Conservation (phyloP, 2,797 vertebrate species). For the Anabas testudineus region DNA sequence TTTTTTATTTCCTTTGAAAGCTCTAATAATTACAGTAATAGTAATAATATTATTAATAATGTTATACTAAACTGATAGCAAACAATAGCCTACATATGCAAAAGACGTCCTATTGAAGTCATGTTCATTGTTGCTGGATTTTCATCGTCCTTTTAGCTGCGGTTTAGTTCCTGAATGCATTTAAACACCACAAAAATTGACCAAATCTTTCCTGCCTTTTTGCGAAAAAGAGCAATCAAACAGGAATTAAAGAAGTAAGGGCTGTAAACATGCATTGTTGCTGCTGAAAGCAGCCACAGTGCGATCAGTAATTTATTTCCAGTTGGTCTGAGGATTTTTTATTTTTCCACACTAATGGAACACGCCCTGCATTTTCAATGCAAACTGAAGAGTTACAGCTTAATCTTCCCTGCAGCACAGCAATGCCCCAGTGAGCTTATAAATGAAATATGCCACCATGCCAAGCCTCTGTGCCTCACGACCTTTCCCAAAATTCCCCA, state of each 20-base stretch:
- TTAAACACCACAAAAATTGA: not conserved
- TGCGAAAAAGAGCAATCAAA: not conserved
- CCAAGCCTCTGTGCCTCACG: constrained; percentile 63
- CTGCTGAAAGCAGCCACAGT: constrained; percentile 30
- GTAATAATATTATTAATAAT: no score
- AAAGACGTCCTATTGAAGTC: no score
- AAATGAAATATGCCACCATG: constrained; percentile 77
- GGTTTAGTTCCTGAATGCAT: no score
- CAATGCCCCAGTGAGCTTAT: constrained; percentile 67
- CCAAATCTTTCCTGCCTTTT: not conserved
- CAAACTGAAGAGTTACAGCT: constrained; percentile 61
- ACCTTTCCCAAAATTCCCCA: constrained; percentile 74
- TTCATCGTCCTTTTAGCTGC: no score
- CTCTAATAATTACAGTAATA: no score
- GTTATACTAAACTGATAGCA: no score
- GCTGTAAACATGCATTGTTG: constrained; percentile 8
- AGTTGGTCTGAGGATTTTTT: constrained; percentile 34
- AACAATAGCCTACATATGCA: no score
- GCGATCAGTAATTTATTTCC: constrained; percentile 46
- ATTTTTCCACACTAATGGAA: constrained; percentile 55
- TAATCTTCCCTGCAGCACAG: constrained; percentile 72
- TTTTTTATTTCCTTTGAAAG: no score
- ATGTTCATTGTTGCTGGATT: no score
- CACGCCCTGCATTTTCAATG: constrained; percentile 40
- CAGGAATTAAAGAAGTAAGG: not conserved